Evolutionary conservation across 2,113 vertebrate species (phyloP).

Genomic region (Synchiropus splendidus): DNA sequence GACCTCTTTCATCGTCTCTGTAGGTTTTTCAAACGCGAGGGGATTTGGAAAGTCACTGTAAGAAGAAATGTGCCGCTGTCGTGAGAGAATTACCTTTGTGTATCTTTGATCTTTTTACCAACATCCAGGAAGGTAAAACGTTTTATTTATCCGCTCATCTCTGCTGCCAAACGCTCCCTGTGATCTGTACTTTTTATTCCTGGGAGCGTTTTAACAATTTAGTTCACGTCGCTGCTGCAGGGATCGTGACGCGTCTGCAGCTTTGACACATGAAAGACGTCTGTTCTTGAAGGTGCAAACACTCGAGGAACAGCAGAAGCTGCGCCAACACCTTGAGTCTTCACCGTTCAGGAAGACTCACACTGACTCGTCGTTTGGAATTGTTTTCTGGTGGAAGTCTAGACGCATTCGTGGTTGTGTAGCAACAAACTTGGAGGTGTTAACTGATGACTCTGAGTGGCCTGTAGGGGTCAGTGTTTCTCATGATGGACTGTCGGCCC

Average conservation of each 20-base stretch:
- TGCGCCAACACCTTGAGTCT: not conserved
- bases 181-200: conserved; percentile 20
- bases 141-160: conserved; percentile 20
- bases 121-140: conserved; percentile 37
- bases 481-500: no score
- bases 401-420: no score
- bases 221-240: conserved; percentile 11
- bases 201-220: conserved; percentile 21
- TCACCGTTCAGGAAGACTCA: conserved; percentile 7
- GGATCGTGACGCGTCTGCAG: conserved; percentile 26
- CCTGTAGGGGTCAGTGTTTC: no score
- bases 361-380: no score
- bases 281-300: conserved; percentile 11
- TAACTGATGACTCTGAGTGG: no score
- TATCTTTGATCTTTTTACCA: conserved; percentile 35
- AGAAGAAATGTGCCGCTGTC: no score
- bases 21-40: no score
- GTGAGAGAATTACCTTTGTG: conserved; percentile 22
- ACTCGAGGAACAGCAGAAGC: conserved; percentile 25
- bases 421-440: no score
- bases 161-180: conserved; percentile 26
- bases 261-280: conserved; percentile 27
- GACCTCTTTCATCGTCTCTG: no score
- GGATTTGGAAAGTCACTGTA: no score
- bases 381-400: no score